phyloP scores from a whole-genome alignment of 2,113 vertebrate genomes.

The Campylomormyrus tamandua region DNA sequence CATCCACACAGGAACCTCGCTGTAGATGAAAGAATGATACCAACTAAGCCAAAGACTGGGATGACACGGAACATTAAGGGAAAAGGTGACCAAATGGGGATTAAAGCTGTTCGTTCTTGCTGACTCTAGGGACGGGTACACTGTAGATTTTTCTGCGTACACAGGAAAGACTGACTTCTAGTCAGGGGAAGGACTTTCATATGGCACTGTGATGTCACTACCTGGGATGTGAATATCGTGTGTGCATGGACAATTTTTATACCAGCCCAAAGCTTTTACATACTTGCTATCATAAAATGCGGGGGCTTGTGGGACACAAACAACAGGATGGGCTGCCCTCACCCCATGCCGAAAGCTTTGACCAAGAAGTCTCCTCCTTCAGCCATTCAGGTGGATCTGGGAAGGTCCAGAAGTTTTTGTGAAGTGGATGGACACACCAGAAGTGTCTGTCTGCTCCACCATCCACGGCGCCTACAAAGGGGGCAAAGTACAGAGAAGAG shows the following conservation, averaged over 20 bases:
- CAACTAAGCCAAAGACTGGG: neutral
- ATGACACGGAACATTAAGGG: neutral
- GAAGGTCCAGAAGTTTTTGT: neutral
- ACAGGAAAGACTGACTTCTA: neutral
- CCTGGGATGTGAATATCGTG: slow-evolving; percentile 21
- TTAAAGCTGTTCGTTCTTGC: neutral
- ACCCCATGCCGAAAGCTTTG: neutral
- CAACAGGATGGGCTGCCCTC: neutral
- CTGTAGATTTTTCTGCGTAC: neutral
- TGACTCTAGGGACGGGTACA: neutral
- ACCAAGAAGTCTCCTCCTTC: neutral
- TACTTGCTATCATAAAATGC: neutral
- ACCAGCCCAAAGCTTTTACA: slow-evolving; percentile 23
- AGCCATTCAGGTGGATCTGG: neutral
- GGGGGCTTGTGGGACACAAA: neutral
- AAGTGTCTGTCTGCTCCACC: no score
- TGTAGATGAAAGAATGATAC: neutral
- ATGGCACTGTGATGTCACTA: neutral
- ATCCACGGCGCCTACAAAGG: no score
- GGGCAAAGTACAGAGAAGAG: neutral
- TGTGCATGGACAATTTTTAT: slow-evolving; percentile 27
- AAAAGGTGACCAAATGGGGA: neutral
- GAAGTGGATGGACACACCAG: neutral
- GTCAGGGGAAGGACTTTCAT: neutral
- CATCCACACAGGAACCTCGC: neutral